A percentile compares a stretch with the other conserved stretches of the same genome.
Evolutionary conservation across 2,888 invertebrate genomes (phyloP).

Genomic region (Lacanobia oleracea): DNA sequence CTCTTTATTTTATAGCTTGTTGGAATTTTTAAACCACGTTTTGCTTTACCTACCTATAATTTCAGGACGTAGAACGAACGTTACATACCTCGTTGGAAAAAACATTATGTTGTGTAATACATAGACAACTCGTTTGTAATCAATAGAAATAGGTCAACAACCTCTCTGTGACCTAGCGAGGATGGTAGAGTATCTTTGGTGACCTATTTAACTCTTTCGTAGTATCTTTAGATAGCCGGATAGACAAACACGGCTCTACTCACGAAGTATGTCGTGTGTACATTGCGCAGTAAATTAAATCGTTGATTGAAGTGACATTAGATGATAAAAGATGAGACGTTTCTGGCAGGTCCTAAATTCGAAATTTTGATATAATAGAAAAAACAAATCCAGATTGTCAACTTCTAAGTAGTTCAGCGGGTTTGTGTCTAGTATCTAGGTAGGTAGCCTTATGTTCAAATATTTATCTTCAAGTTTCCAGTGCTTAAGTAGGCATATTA

Average conservation of each 20-base stretch:
- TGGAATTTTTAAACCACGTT: background rate
- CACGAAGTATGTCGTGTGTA: background rate
- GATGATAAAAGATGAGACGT: too few relatives aligned
- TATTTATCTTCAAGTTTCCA: background rate
- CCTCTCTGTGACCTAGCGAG: constrained; percentile 54
- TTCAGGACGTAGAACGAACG: background rate
- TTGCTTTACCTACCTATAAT: background rate
- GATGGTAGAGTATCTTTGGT: constrained; percentile 69
- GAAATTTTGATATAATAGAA: background rate
- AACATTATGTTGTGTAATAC: background rate
- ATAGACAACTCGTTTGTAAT: background rate
- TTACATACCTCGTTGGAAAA: background rate
- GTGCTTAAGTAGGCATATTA: background rate
- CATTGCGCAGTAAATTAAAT: background rate
- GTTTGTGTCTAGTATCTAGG: too few relatives aligned
- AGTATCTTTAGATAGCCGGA: constrained; percentile 41
- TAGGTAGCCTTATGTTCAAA: too few relatives aligned
- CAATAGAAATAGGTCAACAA: constrained; percentile 68
- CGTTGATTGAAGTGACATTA: too few relatives aligned
- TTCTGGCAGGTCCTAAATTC: too few relatives aligned
- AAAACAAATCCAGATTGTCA: background rate
- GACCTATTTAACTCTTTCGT: constrained; percentile 69
- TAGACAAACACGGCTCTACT: constrained; percentile 23
- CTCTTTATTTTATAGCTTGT: background rate
- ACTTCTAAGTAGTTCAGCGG: too few relatives aligned